Base-by-base conservation (phyloP, 2,888 invertebrate genomes). In the Troides helena region DNA sequence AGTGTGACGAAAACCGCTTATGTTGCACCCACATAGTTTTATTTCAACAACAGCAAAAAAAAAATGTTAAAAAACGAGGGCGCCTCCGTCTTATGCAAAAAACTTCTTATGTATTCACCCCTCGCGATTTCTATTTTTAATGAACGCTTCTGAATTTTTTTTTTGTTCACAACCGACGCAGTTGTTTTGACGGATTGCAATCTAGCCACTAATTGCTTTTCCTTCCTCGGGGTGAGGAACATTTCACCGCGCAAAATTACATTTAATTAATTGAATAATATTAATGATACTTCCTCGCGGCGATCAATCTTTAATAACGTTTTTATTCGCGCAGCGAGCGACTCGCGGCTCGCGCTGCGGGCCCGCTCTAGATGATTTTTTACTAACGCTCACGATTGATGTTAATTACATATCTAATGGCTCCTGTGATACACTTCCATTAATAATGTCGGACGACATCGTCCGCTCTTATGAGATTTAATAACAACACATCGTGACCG, bases 181-280 rank as follows among this genome's bases (percentile, higher is more conserved):
- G 90, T 92, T 92, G 92, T 92, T 92, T 92, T 92, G 92, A 92
- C 92, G 92, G 91, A 87, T 87, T 84, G 92, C 92, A 91, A 92
- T 92, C 92, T 91, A 92, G 91, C 92, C 92, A 90, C 92, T 92
- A 92, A 92, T 92, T 92, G 92, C 92, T 91, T 92, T 92, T 92
- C 89, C 90, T 90, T 89, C 87, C 81, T 85, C 85, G 87, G 91
- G 91, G 90, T 89, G 88, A 83, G 85, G 46, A 46, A 46, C 84
- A 84, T 84, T 86, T 85, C 85, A 85, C 88, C 83, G 87, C 83
- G 89, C 86, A 80, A 90, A 91, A 92, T 92, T 91, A 90, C 89
- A 85, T 91, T 92, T 90, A 91, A 92, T 92, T 92, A 92, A 92
- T 92, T 92, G 91, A 92, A 92, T 92, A 92, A 90, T 92, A 92